These are phyloP conservation scores for Beris chalybata DNA, from an alignment of 2,888 invertebrate genomes.

Conservation along the genomic window DNA sequence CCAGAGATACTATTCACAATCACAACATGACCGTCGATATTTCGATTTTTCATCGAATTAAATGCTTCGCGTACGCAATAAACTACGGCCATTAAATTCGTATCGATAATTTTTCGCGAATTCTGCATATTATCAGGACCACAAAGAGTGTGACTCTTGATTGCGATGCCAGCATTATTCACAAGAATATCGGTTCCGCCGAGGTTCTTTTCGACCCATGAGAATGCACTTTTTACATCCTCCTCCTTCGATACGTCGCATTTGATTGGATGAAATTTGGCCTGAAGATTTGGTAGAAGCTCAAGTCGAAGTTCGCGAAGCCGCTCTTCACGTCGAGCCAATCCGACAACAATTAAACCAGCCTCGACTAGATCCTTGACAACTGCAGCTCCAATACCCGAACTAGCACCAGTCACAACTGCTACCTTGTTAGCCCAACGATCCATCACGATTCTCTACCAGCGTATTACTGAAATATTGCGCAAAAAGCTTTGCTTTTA, in stretches of 20 bases:
- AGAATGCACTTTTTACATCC: too few species aligned
- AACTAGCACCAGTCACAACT: slow-evolving; percentile 44
- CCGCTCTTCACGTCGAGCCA: slow-evolving; percentile 58
- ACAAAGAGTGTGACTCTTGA: slow-evolving; percentile 46
- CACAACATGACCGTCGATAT: too few species aligned
- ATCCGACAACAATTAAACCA: slow-evolving; percentile 61
- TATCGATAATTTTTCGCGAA: too few species aligned
- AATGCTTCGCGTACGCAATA: too few species aligned
- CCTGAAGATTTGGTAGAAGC: slow-evolving; percentile 43
- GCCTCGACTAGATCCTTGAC: slow-evolving; percentile 55
- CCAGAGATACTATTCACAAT: slow-evolving; percentile 52
- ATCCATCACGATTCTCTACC: too few species aligned
- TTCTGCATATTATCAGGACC: slow-evolving; percentile 49
- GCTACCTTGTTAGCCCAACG: slow-evolving; percentile 36
- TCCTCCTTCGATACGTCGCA: too few species aligned
- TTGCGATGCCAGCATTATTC: slow-evolving; percentile 41
- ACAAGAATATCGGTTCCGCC: too few species aligned
- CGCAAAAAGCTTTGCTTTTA: too few species aligned
- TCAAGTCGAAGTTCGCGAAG: slow-evolving; percentile 49
- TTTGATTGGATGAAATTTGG: slow-evolving; percentile 40
- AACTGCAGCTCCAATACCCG: slow-evolving; percentile 41
- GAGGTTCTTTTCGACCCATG: too few species aligned
- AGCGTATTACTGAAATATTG: too few species aligned
- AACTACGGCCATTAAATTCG: slow-evolving; percentile 54
- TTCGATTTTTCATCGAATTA: too few species aligned